Evolutionary conservation across 2,888 invertebrate species (phyloP).

Genomic region (Zhuqinia jingwanae): DNA sequence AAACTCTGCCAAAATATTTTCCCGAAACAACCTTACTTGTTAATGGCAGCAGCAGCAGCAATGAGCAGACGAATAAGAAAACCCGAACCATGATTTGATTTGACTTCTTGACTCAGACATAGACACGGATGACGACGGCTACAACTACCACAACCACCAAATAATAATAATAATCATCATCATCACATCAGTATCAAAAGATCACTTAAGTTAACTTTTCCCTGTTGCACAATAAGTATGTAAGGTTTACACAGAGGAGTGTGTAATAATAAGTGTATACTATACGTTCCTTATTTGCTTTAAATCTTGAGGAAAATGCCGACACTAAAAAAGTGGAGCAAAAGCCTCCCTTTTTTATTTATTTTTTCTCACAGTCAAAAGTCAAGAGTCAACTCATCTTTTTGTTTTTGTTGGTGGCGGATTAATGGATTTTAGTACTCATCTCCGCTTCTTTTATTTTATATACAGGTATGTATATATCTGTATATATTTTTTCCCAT

Average conservation of each 20-base stretch:
- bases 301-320: conserved; percentile 27
- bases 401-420: not conserved
- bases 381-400: not conserved
- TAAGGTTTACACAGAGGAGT: too few relatives aligned
- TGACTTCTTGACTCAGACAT: too few relatives aligned
- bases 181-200: not conserved
- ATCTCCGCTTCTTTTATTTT: conserved; percentile 7
- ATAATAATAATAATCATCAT: not conserved
- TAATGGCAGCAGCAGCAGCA: not conserved
- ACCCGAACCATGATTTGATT: too few relatives aligned
- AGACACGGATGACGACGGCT: too few relatives aligned
- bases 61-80: too few relatives aligned
- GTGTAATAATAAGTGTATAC: too few relatives aligned
- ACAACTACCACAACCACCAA: too few relatives aligned
- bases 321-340: conserved; percentile 35
- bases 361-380: not conserved
- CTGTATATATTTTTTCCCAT: not conserved
- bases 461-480: too few relatives aligned
- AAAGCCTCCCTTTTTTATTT: not conserved
- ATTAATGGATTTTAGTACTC: conserved; percentile 20
- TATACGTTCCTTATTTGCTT: not conserved
- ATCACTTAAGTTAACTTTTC: too few relatives aligned
- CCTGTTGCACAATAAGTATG: too few relatives aligned
- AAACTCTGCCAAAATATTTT: not conserved
- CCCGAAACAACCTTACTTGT: not conserved